Conservation (phyloP, 2,888 invertebrate species). For the Rhorus exstirpatorius region DNA sequence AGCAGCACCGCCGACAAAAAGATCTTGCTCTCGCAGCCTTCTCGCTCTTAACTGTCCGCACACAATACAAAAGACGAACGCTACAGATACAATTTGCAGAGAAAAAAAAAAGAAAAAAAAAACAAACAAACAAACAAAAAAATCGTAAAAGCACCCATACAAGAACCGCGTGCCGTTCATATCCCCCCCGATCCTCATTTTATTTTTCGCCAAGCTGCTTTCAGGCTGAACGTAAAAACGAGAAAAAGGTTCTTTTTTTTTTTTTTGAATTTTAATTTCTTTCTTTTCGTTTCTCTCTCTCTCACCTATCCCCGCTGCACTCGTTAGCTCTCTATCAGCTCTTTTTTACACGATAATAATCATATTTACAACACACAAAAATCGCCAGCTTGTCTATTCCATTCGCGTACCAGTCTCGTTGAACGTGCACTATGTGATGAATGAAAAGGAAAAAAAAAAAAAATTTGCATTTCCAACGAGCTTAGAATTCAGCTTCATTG, state of each 20-base stretch:
- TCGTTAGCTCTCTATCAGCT: slow-evolving; percentile 18
- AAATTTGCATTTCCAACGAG: background rate
- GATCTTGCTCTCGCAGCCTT: slow-evolving; percentile 56
- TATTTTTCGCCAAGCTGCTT: slow-evolving; percentile 35
- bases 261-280: slow-evolving; percentile 11
- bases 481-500: background rate
- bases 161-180: too few species aligned
- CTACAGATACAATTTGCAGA: background rate
- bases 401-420: background rate
- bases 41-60: slow-evolving; percentile 63
- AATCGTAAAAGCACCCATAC: slow-evolving; percentile 7
- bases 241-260: slow-evolving; percentile 1
- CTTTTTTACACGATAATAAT: background rate
- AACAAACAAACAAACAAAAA: background rate
- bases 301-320: slow-evolving; percentile 19
- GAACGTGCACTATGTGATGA: too few species aligned
- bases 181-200: slow-evolving; percentile 1
- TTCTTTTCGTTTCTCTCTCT: too few species aligned
- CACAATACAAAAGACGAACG: slow-evolving; percentile 45
- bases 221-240: slow-evolving; percentile 23
- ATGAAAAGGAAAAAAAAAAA: background rate
- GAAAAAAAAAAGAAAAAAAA: slow-evolving; percentile 21
- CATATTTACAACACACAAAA: slow-evolving; percentile 2
- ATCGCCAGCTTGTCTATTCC: background rate
- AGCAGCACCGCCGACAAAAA: slow-evolving; percentile 42